phyloP scores from a whole-genome alignment of 2,888 invertebrate genomes.

The Leuctra nigra region DNA sequence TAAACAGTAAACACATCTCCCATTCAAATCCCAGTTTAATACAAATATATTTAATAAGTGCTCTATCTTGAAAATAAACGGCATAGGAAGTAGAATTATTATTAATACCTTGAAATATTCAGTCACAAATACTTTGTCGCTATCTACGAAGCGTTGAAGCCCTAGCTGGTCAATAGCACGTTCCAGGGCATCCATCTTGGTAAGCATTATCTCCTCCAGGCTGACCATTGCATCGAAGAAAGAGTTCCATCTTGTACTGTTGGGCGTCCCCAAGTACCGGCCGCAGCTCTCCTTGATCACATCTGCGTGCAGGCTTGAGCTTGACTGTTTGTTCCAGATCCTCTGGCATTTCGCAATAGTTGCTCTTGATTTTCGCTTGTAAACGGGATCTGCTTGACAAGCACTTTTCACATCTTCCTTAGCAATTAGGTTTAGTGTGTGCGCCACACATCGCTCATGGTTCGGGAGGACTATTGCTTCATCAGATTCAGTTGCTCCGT shows the following conservation, averaged over 20 bases:
- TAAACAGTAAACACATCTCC: too few relatives aligned
- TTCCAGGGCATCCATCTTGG: not conserved
- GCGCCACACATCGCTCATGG: slow-evolving; percentile 3
- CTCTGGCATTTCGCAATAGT: slow-evolving; percentile 1
- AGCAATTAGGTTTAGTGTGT: slow-evolving; percentile 1
- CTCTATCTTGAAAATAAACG: too few relatives aligned
- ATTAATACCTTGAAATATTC: slow-evolving; percentile 9
- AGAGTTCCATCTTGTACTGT: slow-evolving; percentile 2
- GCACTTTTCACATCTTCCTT: slow-evolving; percentile 1
- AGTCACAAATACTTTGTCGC: not conserved
- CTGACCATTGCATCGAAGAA: not conserved
- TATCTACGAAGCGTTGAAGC: not conserved
- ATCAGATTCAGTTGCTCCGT: too few relatives aligned
- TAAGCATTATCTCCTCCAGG: not conserved
- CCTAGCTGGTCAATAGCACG: not conserved
- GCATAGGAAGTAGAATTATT: too few relatives aligned
- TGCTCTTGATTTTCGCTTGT: not conserved
- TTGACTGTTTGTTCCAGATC: slow-evolving; percentile 1
- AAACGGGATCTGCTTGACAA: not conserved
- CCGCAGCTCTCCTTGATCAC: not conserved
- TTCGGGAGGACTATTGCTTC: too few relatives aligned
- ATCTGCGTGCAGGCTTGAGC: not conserved
- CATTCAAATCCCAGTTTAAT: too few relatives aligned
- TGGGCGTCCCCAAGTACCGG: not conserved
- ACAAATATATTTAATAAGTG: too few relatives aligned